Conservation (phyloP, 2,888 invertebrate species). For the Yponomeuta malinellus region DNA sequence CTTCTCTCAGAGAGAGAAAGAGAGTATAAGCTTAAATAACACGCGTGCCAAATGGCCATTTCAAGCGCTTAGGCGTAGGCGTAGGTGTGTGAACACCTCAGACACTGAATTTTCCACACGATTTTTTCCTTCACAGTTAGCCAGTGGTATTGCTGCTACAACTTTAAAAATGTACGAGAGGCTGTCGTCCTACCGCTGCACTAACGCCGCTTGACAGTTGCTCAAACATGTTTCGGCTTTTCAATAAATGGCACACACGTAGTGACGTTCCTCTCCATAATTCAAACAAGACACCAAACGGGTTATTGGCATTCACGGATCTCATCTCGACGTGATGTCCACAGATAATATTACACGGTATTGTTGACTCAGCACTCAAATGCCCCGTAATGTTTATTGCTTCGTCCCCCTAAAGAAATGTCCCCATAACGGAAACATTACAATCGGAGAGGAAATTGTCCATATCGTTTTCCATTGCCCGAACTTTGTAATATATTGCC, state of each 20-base stretch:
- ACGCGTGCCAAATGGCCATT: too few species aligned
- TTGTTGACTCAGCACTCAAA: conserved; percentile 10
- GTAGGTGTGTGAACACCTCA: too few species aligned
- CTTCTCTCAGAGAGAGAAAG: too few species aligned
- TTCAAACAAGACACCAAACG: too few species aligned
- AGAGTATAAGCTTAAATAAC: too few species aligned
- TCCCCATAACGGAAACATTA: conserved; percentile 36
- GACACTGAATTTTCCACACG: too few species aligned
- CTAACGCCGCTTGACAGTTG: too few species aligned
- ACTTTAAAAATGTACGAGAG: too few species aligned
- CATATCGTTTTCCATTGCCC: conserved; percentile 34
- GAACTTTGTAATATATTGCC: conserved; percentile 13
- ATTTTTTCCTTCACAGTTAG: too few species aligned
- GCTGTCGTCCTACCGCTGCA: too few species aligned
- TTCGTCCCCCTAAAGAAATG: conserved; percentile 26
- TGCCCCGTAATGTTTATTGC: conserved; percentile 9
- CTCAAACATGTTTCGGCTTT: background rate
- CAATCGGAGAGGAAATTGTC: conserved; percentile 39
- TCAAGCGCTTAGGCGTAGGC: too few species aligned
- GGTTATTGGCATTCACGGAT: background rate
- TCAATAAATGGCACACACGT: background rate
- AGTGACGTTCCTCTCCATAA: background rate
- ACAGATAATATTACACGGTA: background rate
- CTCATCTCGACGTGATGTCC: background rate
- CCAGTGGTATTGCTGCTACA: too few species aligned